A percentile compares a stretch with the other conserved stretches of the same genome.
Evolutionary conservation across 2,888 invertebrate genomes (phyloP).

Genomic region (Noctua fimbriata): DNA sequence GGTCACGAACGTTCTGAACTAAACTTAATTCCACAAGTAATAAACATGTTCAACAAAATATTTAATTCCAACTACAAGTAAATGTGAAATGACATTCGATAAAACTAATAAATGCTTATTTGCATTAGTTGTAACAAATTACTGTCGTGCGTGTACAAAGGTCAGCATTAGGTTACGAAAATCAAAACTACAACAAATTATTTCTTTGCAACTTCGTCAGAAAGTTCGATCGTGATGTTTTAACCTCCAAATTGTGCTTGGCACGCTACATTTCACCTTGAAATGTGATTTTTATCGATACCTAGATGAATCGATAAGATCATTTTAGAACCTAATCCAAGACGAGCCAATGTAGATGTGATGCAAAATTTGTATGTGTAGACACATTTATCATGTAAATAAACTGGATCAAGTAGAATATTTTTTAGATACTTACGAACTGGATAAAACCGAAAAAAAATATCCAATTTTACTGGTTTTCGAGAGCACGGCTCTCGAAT

Average conservation of each 20-base stretch:
- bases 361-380: background rate
- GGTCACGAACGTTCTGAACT: background rate
- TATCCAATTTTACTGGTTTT: slow-evolving; percentile 13
- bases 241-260: slow-evolving; percentile 74
- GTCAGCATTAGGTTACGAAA: slow-evolving; percentile 57
- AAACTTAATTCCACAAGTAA: background rate
- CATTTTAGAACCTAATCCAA: slow-evolving; percentile 12
- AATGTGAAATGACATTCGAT: slow-evolving; percentile 51
- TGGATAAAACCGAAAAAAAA: background rate
- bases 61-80: slow-evolving; percentile 19
- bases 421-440: too few species aligned
- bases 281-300: slow-evolving; percentile 71
- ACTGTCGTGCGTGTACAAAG: slow-evolving; percentile 61
- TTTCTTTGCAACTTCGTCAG: slow-evolving; percentile 69
- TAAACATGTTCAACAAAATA: background rate
- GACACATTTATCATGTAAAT: background rate
- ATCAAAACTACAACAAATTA: slow-evolving; percentile 67
- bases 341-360: background rate
- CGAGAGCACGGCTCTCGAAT: slow-evolving; percentile 18
- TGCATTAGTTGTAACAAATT: slow-evolving; percentile 62
- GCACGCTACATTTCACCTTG: slow-evolving; percentile 83
- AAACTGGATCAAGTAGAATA: background rate
- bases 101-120: slow-evolving; percentile 63
- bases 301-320: slow-evolving; percentile 27
- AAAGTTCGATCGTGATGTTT: slow-evolving; percentile 71